A percentile compares a stretch with the other conserved stretches of the same genome.
Conservation (phyloP, 2,888 invertebrate genomes). For the Hemicrepidius hirtus region DNA sequence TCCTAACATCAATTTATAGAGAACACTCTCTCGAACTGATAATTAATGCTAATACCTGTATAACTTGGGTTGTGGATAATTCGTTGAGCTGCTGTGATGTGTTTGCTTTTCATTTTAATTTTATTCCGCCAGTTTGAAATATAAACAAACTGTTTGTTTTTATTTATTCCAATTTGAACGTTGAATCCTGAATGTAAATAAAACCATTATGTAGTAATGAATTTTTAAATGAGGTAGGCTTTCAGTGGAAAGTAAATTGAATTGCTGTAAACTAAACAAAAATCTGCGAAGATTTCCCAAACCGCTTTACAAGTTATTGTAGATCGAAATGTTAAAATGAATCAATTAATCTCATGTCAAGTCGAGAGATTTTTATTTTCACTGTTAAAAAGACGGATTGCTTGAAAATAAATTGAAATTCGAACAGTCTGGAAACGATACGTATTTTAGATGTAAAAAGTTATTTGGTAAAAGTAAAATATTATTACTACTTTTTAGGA, state of each 20-base stretch:
- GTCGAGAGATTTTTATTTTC: no score
- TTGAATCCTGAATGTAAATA: background rate
- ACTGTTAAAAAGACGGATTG: no score
- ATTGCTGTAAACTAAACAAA: no score
- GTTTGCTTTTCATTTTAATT: conserved; percentile 10
- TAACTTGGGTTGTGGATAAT: background rate
- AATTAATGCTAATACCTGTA: conserved; percentile 18
- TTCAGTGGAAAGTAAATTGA: background rate
- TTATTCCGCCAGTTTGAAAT: background rate
- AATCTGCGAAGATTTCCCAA: no score
- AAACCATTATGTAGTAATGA: background rate
- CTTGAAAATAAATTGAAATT: no score
- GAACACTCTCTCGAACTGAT: conserved; percentile 6
- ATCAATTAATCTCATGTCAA: no score
- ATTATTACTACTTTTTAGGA: no score
- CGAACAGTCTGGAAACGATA: no score
- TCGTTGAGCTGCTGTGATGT: background rate
- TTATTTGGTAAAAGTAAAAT: no score
- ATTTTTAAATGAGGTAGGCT: background rate
- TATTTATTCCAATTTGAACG: background rate
- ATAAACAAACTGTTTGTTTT: background rate
- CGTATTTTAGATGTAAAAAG: no score
- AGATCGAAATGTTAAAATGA: no score
- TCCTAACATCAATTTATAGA: conserved; percentile 18
- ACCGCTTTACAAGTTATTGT: no score